phyloP scores from a whole-genome alignment of 2,797 vertebrate species.

The Sebastes kiyomatsui region DNA sequence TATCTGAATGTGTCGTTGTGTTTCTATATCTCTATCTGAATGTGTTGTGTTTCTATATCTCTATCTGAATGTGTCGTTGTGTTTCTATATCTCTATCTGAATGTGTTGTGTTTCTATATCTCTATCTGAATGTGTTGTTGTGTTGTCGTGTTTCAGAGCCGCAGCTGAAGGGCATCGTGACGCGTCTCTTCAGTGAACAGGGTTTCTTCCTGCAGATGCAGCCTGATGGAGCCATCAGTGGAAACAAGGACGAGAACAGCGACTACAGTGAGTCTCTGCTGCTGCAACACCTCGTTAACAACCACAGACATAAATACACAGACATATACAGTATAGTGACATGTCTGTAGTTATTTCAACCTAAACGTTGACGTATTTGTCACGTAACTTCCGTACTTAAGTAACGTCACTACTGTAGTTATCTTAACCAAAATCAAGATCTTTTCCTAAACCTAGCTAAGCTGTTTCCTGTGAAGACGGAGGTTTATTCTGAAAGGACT shows the following conservation, averaged over 20 bases:
- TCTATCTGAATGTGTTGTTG: background rate
- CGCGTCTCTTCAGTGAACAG: conserved; percentile 97
- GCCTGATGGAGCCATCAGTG: conserved; percentile 92
- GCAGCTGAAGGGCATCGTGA: conserved; percentile 98
- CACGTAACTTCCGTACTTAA: no score
- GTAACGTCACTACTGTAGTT: no score
- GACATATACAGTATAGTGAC: no score
- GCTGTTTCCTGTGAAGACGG: no score
- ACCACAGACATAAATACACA: no score
- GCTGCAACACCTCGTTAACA: no score
- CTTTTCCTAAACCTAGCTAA: no score
- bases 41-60: background rate
- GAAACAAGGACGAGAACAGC: conserved; percentile 98
- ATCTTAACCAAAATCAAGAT: no score
- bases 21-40: background rate
- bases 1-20: background rate
- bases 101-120: background rate
- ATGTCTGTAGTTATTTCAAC: no score
- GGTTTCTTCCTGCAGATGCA: conserved; percentile 97
- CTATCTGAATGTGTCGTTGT: background rate
- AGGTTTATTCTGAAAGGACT: no score
- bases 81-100: conserved; percentile 7
- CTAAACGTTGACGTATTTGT: no score
- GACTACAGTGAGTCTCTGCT: conserved; percentile 92
- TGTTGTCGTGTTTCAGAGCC: conserved; percentile 86